phyloP scores from a whole-genome alignment of 1,140 invertebrate genomes.

The Orchesella cincta region DNA sequence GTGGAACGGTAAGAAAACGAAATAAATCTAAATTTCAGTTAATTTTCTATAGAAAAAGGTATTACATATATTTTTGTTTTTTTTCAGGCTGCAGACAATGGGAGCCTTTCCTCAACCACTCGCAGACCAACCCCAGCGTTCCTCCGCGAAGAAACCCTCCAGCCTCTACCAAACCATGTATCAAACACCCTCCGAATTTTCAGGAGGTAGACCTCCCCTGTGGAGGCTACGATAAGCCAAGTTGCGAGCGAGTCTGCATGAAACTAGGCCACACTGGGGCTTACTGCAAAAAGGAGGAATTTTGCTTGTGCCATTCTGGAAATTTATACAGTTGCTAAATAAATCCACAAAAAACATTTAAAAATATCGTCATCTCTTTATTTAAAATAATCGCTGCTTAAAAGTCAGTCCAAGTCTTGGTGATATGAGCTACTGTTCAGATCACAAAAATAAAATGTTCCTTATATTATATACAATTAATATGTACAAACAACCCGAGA shows the following conservation, averaged over 20 bases:
- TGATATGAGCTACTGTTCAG: too few species aligned
- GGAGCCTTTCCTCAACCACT: too few species aligned
- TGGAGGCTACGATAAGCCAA: slow-evolving; percentile 40
- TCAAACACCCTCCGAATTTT: slow-evolving; percentile 50
- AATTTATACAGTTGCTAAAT: slow-evolving; percentile 48
- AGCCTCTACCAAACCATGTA: slow-evolving; percentile 46
- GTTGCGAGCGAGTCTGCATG: slow-evolving; percentile 39
- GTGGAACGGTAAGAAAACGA: too few species aligned
- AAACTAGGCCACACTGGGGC: slow-evolving; percentile 39
- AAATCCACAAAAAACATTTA: background rate
- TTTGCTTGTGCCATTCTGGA: slow-evolving; percentile 47
- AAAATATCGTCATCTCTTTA: too few species aligned
- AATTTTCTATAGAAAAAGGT: too few species aligned
- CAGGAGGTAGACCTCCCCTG: slow-evolving; percentile 41
- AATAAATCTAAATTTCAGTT: too few species aligned
- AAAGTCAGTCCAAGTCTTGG: too few species aligned
- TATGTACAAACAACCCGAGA: background rate
- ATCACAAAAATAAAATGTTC: background rate
- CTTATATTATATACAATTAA: background rate
- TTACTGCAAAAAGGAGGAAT: slow-evolving; percentile 46
- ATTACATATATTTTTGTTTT: too few species aligned
- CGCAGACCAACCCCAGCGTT: too few species aligned
- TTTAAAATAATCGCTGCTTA: too few species aligned
- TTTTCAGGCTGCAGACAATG: too few species aligned
- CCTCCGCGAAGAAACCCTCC: too few species aligned